Percentiles rank a stretch among this genome's conserved stretches.
Evolutionary conservation across 2,888 invertebrate genomes (phyloP).

Genomic region (Arenicola marina): DNA sequence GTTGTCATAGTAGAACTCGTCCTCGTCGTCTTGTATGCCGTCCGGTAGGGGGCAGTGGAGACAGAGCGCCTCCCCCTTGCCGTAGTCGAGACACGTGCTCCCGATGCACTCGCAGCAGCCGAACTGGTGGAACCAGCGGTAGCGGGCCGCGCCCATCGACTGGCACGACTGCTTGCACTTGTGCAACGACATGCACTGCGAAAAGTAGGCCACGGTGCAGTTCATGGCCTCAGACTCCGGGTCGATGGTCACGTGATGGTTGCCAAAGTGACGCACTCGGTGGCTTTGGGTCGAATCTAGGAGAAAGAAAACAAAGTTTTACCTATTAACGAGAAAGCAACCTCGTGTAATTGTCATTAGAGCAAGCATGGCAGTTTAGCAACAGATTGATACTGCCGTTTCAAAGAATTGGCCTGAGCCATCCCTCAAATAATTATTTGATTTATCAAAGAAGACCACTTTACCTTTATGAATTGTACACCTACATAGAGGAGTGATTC

Average conservation of each 20-base stretch:
- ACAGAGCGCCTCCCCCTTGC: slow-evolving; percentile 61
- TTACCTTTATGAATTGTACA: no score
- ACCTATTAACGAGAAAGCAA: no score
- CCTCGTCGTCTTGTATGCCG: slow-evolving; percentile 12
- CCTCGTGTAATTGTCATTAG: no score
- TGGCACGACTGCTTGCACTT: slow-evolving; percentile 82
- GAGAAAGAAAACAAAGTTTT: no score
- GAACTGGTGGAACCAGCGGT: slow-evolving; percentile 86
- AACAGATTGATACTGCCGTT: no score
- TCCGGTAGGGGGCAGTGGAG: slow-evolving; percentile 21
- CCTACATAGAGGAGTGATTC: no score
- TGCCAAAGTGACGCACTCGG: slow-evolving; percentile 16
- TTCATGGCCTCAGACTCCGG: slow-evolving; percentile 65
- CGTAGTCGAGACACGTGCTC: slow-evolving; percentile 84
- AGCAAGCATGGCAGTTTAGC: no score
- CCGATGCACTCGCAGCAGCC: slow-evolving; percentile 94
- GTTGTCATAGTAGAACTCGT: slow-evolving; percentile 4
- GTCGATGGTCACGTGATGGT: slow-evolving; percentile 14
- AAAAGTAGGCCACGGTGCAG: slow-evolving; percentile 90
- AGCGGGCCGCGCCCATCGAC: slow-evolving; percentile 80
- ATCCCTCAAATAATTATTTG: no score
- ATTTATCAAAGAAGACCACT: no score
- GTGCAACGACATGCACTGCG: slow-evolving; percentile 84
- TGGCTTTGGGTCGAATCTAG: no score
- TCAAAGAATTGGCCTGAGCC: no score